A percentile compares a stretch with the other conserved stretches of the same genome.
Evolutionary conservation across 2,113 vertebrate species (phyloP).

Genomic region (Diphyllodes magnificus): DNA sequence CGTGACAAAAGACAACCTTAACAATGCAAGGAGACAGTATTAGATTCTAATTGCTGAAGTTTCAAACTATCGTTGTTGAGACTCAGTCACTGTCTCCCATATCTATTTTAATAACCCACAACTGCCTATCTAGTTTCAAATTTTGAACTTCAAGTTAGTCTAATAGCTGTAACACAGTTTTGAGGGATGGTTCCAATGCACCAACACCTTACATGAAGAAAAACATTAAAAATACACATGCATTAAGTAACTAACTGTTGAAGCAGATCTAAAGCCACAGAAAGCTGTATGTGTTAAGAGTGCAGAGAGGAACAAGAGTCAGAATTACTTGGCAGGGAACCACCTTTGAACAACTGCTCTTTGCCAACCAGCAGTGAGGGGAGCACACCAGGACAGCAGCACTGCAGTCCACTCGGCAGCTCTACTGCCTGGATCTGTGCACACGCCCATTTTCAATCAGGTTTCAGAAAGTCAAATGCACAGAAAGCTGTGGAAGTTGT

Average conservation of each 20-base stretch:
- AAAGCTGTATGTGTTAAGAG: background rate
- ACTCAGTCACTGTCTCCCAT: background rate
- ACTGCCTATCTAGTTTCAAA: background rate
- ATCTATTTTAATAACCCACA: background rate
- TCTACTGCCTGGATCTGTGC: background rate
- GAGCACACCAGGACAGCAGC: background rate
- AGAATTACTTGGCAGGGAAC: background rate
- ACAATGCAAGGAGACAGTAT: background rate
- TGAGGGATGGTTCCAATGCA: background rate
- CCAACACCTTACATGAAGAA: fast-evolving
- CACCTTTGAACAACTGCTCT: background rate
- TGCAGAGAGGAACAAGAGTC: background rate
- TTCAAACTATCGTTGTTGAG: background rate
- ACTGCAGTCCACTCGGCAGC: background rate
- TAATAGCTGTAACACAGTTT: background rate
- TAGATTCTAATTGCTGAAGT: background rate
- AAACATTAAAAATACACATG: background rate
- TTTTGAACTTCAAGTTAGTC: background rate
- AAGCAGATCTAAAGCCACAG: background rate
- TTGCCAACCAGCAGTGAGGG: background rate
- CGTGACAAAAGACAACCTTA: background rate
- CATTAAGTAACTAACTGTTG: background rate
- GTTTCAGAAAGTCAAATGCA: background rate
- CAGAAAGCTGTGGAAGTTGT: background rate
- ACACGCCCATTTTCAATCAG: fast-evolving